Percentiles rank a stretch among this genome's conserved stretches.
Conservation (phyloP, 2,888 invertebrate species). For the Eugnorisma glareosa region DNA sequence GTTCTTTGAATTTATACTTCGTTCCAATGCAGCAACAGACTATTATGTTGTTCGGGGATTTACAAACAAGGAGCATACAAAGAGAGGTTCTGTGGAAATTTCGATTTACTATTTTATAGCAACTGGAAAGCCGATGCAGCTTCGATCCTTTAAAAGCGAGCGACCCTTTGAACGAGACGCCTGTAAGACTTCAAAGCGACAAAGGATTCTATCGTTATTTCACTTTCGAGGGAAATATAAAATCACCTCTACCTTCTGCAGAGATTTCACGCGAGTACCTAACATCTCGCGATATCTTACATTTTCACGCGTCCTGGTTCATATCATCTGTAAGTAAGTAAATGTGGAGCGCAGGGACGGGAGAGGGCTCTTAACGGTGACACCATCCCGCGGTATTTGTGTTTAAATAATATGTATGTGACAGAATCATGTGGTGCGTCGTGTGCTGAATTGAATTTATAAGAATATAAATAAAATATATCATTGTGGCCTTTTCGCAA, state of each 20-base stretch:
- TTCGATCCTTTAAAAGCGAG: background rate
- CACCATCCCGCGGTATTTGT: constrained; percentile 5
- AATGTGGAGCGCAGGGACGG: background rate
- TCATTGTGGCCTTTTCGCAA: background rate
- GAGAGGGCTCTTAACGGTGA: constrained; percentile 15
- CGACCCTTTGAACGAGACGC: background rate
- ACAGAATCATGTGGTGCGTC: constrained; percentile 1
- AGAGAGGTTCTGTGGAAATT: background rate
- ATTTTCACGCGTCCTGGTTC: background rate
- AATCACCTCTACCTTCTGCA: background rate
- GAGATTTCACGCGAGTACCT: background rate
- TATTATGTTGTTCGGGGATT: background rate
- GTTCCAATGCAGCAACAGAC: background rate
- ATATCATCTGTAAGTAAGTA: constrained; percentile 15
- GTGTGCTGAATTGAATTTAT: background rate
- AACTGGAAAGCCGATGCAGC: background rate
- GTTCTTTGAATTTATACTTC: background rate
- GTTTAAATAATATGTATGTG: constrained; percentile 1
- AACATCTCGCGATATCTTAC: background rate
- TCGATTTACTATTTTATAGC: background rate
- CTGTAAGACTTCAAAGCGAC: background rate
- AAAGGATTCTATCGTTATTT: background rate
- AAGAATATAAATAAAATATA: background rate
- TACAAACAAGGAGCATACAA: background rate
- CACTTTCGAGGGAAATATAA: background rate